phyloP scores from a whole-genome alignment of 1,140 invertebrate genomes.

The Diuraphis noxia region DNA sequence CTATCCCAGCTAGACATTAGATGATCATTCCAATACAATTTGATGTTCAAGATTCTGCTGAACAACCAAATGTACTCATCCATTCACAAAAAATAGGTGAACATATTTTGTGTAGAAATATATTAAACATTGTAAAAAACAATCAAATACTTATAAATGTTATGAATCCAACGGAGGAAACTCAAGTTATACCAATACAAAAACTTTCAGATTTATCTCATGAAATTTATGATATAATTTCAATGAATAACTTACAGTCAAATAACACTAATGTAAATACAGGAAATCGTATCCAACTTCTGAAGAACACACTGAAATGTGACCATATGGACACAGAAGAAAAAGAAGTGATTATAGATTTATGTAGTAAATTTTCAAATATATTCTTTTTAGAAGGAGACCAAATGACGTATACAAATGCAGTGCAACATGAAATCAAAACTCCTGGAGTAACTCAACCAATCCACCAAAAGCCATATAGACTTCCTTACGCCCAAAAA shows the following conservation, averaged over 20 bases:
- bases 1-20: not conserved
- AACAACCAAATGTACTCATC: not conserved
- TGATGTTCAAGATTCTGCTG: not conserved
- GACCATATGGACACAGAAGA: not conserved
- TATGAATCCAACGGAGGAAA: not conserved
- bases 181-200: not conserved
- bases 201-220: not conserved
- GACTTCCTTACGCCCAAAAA: conserved; percentile 59
- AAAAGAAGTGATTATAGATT: not conserved
- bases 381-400: conserved; percentile 8
- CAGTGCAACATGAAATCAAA: conserved; percentile 56
- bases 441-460: conserved; percentile 54
- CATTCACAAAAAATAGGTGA: not conserved
- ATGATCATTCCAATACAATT: not conserved
- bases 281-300: not conserved
- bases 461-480: conserved; percentile 58
- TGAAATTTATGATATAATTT: not conserved
- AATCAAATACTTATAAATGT: not conserved
- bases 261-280: not conserved
- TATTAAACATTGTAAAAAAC: not conserved
- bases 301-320: not conserved
- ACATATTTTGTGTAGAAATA: not conserved
- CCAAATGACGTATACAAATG: not conserved
- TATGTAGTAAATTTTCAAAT: not conserved
- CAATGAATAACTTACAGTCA: not conserved